These are phyloP conservation scores for Stegastes partitus DNA, from an alignment of 2,113 vertebrate species.

Conservation along the genomic window DNA sequence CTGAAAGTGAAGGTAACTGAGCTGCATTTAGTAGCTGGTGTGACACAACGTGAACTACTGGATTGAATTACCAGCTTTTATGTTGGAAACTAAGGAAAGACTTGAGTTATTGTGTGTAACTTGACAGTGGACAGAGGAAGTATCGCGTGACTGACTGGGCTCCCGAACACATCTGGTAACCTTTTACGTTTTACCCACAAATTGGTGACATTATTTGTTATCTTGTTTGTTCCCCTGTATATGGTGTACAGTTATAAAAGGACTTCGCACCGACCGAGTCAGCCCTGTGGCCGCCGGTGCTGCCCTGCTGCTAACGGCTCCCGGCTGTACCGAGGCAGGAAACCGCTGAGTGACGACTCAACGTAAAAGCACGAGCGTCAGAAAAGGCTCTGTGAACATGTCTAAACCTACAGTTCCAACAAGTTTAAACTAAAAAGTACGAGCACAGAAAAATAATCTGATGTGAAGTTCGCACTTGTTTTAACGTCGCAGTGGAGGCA, in stretches of 20 bases:
- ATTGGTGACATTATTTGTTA: not conserved
- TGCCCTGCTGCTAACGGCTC: constrained; percentile 20
- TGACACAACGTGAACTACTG: no score
- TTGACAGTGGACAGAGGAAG: constrained; percentile 47
- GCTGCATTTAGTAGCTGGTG: not conserved
- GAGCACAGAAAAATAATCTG: no score
- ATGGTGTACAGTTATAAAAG: no score
- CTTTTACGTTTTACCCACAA: not conserved
- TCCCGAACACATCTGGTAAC: constrained; percentile 49
- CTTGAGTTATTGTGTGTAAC: not conserved
- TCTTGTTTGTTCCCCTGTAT: accelerated
- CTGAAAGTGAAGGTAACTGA: not conserved
- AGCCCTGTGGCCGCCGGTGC: no score
- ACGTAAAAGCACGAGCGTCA: no score
- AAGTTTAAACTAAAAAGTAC: no score
- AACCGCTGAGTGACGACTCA: not conserved
- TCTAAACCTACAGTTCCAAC: no score
- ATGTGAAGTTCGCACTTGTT: no score
- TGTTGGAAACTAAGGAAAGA: constrained; percentile 43
- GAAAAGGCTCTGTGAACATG: no score
- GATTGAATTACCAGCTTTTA: constrained; percentile 12
- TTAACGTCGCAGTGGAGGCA: no score
- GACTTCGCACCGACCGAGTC: no score
- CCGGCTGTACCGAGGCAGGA: no score
- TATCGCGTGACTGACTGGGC: constrained; percentile 57